These are phyloP conservation scores for Toxostoma redivivum DNA, from an alignment of 2,113 vertebrate genomes.

Conservation along the genomic window DNA sequence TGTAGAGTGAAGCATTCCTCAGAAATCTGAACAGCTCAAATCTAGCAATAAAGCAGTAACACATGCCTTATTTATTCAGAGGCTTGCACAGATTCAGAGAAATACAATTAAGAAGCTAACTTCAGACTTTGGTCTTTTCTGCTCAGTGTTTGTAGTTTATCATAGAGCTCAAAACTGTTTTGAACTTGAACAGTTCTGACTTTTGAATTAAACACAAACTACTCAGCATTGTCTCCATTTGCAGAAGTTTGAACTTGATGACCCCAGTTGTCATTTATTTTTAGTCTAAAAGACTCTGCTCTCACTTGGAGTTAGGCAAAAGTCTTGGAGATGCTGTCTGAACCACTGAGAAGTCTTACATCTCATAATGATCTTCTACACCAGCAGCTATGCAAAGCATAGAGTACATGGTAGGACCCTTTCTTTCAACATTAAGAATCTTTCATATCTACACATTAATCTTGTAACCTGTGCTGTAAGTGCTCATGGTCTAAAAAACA, in stretches of 20 bases:
- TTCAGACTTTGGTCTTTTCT: background rate
- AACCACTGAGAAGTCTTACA: background rate
- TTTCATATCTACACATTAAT: background rate
- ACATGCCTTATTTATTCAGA: background rate
- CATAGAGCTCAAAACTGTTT: background rate
- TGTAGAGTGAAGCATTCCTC: background rate
- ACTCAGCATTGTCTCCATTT: background rate
- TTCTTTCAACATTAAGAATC: background rate
- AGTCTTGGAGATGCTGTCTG: background rate
- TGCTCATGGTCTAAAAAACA: background rate
- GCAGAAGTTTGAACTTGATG: background rate
- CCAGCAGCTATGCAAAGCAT: background rate
- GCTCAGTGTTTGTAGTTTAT: background rate
- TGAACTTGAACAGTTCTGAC: background rate
- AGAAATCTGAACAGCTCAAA: background rate
- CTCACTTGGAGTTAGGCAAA: background rate
- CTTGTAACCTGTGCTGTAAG: background rate
- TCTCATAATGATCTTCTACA: background rate
- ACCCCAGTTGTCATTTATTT: background rate
- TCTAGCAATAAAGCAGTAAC: background rate
- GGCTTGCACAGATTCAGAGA: background rate
- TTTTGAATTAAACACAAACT: background rate
- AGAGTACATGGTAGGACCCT: background rate
- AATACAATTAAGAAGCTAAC: background rate
- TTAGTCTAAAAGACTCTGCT: background rate